Evolutionary conservation across 2,113 vertebrate genomes (phyloP), one percentile per base, ranked within the genome.

Genomic region (Ageneiosus marmoratus): DNA sequence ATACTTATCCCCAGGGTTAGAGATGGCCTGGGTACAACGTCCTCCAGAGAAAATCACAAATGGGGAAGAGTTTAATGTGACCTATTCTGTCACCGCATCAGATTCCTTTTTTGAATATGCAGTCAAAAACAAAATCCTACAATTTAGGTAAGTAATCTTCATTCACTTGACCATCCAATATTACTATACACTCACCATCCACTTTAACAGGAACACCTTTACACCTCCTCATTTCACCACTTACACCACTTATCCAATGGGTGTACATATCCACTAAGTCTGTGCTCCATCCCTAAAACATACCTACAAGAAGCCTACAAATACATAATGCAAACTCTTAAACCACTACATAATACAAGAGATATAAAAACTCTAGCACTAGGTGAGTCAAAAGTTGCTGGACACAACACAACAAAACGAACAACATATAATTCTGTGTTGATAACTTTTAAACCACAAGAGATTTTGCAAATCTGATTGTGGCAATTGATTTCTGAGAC

Each of bases 21-120:
- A 95, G 79, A 94, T 94, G 93, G 87, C 91, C 9, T 94, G 92
- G 92, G 88, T 94, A 27, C 89, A 92, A 50, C 89, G 91, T 55
- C 92, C 93, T 34, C 91, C 92, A 22, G 92, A 92, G 82, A 94
- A 93, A 87, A 88, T 93, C 4, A 88, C 88, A 10, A 88, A 89
- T 6, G 93, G 93, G 3, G 91, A 94, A 81, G 92, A 95, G 84
- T 95, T 96, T 84, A 95, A 93, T n/a, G 93, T 95, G 55, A 88
- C 89, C 0, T 94, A 93, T 81, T 89, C 91, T 0, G 89, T 95
- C 79, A 92, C 82, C 0, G 93, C 91, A 1, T 89, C 90, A 51
- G 90, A 95, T 82, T 91, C 88, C 13, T 95, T 95, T 85, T 93
- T 93, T 5, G 83, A 94, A 22, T 92, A 93, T n/a, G 89, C 92